Evolutionary conservation across 2,888 invertebrate genomes (phyloP).

Genomic region (Stegophylla sp.): DNA sequence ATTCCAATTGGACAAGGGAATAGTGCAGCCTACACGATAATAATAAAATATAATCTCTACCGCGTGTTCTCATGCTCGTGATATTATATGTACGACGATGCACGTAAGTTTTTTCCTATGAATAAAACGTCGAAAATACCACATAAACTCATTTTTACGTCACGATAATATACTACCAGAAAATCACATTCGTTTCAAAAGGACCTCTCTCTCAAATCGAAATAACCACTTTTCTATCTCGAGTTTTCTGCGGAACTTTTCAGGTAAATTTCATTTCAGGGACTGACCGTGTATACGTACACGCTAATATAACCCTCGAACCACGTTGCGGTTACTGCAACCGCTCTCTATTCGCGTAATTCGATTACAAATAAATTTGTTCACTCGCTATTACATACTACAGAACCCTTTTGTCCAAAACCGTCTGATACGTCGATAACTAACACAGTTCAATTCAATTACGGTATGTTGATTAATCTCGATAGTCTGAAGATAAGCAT

Average conservation of each 20-base stretch:
- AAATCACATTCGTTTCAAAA: slow-evolving; percentile 6
- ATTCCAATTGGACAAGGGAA: no score
- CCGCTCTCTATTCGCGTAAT: neutral
- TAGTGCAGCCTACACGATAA: no score
- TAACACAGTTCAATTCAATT: slow-evolving; percentile 17
- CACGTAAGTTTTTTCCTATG: neutral
- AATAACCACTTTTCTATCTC: no score
- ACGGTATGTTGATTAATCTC: slow-evolving; percentile 20
- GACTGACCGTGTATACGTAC: neutral
- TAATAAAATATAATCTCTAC: no score
- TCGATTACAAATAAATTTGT: slow-evolving; percentile 22
- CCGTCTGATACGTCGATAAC: slow-evolving; percentile 4
- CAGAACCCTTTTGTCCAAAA: slow-evolving; percentile 1
- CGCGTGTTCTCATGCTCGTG: no score
- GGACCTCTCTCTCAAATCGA: no score
- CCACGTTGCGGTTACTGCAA: neutral
- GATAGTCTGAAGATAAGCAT: slow-evolving; percentile 11
- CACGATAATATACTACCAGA: neutral
- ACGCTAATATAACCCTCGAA: neutral
- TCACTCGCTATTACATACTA: neutral
- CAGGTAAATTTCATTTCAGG: neutral
- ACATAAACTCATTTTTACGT: neutral
- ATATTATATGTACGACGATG: no score
- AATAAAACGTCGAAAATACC: neutral
- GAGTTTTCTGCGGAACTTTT: neutral